phyloP scores from a whole-genome alignment of 2,888 invertebrate genomes.

The Tolmerus cingulatus region DNA sequence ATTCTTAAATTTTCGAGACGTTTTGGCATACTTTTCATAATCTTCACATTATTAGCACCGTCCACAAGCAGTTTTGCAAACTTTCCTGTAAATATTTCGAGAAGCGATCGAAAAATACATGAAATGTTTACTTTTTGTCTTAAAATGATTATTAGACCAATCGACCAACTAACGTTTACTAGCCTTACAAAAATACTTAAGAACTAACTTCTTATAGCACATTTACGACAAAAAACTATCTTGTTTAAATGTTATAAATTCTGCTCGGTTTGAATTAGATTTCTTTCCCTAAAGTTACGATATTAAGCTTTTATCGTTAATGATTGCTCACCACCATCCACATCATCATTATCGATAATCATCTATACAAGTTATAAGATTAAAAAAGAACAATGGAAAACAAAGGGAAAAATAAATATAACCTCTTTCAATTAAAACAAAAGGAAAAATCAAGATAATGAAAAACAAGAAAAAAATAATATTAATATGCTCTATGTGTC shows the following conservation, averaged over 20 bases:
- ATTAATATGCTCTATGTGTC: slow-evolving; percentile 7
- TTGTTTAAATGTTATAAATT: slow-evolving; percentile 20
- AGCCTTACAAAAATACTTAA: slow-evolving; percentile 36
- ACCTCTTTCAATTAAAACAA: slow-evolving; percentile 5
- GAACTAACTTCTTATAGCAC: slow-evolving; percentile 32
- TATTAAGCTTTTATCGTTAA: slow-evolving; percentile 14
- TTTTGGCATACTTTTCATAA: neutral
- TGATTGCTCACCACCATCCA: slow-evolving; percentile 26
- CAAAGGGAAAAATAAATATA: slow-evolving; percentile 27
- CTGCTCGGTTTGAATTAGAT: slow-evolving; percentile 28
- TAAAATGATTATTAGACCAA: neutral
- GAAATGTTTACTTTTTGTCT: neutral
- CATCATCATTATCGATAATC: neutral
- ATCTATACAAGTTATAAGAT: neutral
- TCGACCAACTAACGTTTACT: slow-evolving; percentile 35
- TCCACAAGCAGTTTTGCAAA: slow-evolving; percentile 6
- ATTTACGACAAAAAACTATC: slow-evolving; percentile 19
- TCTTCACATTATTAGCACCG: neutral
- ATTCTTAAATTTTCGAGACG: neutral
- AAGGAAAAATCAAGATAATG: neutral
- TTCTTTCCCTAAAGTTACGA: slow-evolving; percentile 32
- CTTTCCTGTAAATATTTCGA: neutral
- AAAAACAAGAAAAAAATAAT: neutral
- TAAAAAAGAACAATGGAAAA: slow-evolving; percentile 1
- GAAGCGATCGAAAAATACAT: neutral